phyloP scores from a whole-genome alignment of 2,888 invertebrate genomes.

The Drosophila hamatofila region DNA sequence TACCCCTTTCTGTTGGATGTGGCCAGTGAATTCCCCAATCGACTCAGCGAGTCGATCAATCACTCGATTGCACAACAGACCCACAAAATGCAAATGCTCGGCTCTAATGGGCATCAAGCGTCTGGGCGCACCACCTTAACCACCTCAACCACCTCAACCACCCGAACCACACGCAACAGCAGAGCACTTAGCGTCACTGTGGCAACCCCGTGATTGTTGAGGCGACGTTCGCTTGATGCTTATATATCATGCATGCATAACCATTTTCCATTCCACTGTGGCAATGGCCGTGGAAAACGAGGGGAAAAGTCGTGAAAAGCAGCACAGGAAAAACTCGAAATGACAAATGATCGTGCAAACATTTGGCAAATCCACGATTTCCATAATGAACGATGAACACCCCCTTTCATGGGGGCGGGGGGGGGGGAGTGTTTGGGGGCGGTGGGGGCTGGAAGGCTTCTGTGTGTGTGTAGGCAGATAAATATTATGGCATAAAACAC shows the following conservation, averaged over 20 bases:
- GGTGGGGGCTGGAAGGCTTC: too few relatives aligned
- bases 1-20: too few relatives aligned
- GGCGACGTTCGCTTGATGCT: slow-evolving; percentile 3
- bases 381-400: slow-evolving; percentile 66
- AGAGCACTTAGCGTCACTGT: slow-evolving; percentile 8
- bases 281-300: not conserved
- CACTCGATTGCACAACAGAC: too few relatives aligned
- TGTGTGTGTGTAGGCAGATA: slow-evolving; percentile 48
- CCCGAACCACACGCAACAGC: not conserved
- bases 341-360: slow-evolving; percentile 84
- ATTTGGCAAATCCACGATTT: slow-evolving; percentile 82
- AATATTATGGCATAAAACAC: slow-evolving; percentile 83
- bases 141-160: not conserved
- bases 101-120: slow-evolving; percentile 43
- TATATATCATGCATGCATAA: slow-evolving; percentile 12
- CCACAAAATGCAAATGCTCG: slow-evolving; percentile 5
- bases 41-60: too few relatives aligned
- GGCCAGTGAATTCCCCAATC: too few relatives aligned
- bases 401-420: not conserved
- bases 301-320: slow-evolving; percentile 47
- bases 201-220: slow-evolving; percentile 11
- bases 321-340: slow-evolving; percentile 35
- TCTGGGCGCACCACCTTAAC: slow-evolving; percentile 10
- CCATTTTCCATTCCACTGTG: not conserved
- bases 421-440: too few relatives aligned